A percentile compares a stretch with the other conserved stretches of the same genome.
Conservation (phyloP, 2,888 invertebrate genomes). For the Hipparchia sbordonii region DNA sequence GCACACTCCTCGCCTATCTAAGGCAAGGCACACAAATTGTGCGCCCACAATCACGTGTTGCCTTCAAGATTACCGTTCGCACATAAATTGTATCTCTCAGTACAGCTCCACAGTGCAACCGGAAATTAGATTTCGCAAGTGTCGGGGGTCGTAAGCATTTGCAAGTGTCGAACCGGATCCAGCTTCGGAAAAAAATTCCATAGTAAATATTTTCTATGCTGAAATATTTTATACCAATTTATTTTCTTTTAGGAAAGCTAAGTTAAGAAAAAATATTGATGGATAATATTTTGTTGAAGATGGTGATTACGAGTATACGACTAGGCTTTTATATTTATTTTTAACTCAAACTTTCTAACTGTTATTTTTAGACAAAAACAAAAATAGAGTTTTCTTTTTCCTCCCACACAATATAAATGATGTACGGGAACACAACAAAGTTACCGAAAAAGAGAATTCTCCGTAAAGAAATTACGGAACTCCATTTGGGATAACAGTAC, state of each 20-base stretch:
- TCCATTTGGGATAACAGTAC: slow-evolving; percentile 26
- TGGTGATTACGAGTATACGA: background rate
- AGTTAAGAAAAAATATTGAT: background rate
- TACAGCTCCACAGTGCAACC: slow-evolving; percentile 8
- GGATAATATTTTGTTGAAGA: background rate
- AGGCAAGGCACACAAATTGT: slow-evolving; percentile 1
- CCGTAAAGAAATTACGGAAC: slow-evolving; percentile 21
- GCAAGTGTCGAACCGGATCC: slow-evolving; percentile 3
- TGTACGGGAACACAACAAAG: slow-evolving; percentile 6
- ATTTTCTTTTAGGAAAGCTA: background rate
- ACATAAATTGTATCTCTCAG: slow-evolving; percentile 21
- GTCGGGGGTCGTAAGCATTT: slow-evolving; percentile 8
- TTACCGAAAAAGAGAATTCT: slow-evolving; percentile 10
- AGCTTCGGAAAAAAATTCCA: background rate
- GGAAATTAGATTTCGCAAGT: slow-evolving; percentile 20
- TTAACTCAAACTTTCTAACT: too few relatives aligned
- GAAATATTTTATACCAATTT: background rate
- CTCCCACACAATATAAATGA: background rate
- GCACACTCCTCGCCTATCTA: background rate
- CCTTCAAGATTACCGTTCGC: slow-evolving; percentile 15
- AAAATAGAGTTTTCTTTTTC: background rate
- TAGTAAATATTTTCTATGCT: background rate
- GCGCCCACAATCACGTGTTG: slow-evolving; percentile 1
- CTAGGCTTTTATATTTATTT: too few relatives aligned
- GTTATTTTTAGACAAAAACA: background rate